Evolutionary conservation across 1,140 invertebrate species (phyloP).

Genomic region (Philaenus spumarius): DNA sequence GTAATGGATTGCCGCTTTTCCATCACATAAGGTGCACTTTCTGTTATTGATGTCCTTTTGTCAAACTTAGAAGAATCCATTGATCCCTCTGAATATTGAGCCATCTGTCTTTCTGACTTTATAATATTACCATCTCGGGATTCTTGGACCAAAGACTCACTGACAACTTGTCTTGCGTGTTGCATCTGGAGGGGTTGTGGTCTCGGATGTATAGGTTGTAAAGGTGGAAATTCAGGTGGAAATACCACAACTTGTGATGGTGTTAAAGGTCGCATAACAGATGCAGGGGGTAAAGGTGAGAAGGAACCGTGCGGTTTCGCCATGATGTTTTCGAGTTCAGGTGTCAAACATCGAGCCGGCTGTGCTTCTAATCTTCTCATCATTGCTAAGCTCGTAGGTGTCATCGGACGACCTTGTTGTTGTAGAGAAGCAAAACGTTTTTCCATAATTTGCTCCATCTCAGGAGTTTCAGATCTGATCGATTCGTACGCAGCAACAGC

Average conservation of each 20-base stretch:
- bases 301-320: constrained; percentile 20
- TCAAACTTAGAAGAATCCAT: no score
- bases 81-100: no score
- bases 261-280: constrained; percentile 17
- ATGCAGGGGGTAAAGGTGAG: constrained; percentile 24
- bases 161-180: background rate
- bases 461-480: background rate
- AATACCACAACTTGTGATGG: constrained; percentile 26
- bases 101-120: no score
- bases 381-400: constrained; percentile 15
- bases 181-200: background rate
- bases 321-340: constrained; percentile 14
- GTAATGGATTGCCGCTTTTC: no score
- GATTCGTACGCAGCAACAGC: no score
- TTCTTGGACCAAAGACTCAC: no score
- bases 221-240: constrained; percentile 27
- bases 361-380: constrained; percentile 19
- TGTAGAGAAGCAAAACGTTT: background rate
- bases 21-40: no score
- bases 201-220: constrained; percentile 1
- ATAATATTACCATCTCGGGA: no score
- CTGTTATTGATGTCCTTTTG: no score
- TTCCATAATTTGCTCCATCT: constrained; percentile 10
- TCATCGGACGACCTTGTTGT: constrained; percentile 6
- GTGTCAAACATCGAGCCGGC: constrained; percentile 13